phyloP scores from a whole-genome alignment of 2,113 vertebrate genomes.

The Gnathochromis pfefferi region DNA sequence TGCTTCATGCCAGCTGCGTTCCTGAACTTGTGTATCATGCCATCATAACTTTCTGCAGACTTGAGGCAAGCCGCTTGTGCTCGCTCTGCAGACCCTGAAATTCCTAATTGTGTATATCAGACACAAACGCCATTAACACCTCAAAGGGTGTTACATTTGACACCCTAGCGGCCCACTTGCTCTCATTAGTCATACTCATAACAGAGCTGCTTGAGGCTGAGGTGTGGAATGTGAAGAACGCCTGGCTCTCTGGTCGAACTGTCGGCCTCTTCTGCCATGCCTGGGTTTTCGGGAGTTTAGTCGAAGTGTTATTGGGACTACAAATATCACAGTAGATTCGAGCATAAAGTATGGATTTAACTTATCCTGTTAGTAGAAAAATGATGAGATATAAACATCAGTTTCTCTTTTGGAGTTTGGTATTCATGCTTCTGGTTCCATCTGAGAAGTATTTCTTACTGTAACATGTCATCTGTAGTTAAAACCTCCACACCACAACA shows the following conservation, averaged over 20 bases:
- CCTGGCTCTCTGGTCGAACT: neutral
- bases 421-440: neutral
- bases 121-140: conserved; percentile 18
- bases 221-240: conserved; percentile 49
- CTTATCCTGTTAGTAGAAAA: neutral
- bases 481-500: neutral
- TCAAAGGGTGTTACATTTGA: conserved; percentile 31
- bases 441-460: neutral
- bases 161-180: neutral
- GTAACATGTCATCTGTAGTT: neutral
- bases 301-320: neutral
- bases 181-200: conserved; percentile 35
- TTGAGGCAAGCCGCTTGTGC: neutral
- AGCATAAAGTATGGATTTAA: neutral
- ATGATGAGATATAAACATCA: neutral
- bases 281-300: neutral
- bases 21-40: neutral
- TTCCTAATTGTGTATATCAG: conserved; percentile 13
- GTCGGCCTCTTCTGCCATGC: neutral
- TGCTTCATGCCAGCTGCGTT: neutral
- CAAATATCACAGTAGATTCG: neutral
- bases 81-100: neutral
- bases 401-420: neutral
- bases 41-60: neutral
- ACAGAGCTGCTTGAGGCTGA: conserved; percentile 13